Evolutionary conservation across 2,888 invertebrate species (phyloP).

Genomic region (Polymixis lichenea): DNA sequence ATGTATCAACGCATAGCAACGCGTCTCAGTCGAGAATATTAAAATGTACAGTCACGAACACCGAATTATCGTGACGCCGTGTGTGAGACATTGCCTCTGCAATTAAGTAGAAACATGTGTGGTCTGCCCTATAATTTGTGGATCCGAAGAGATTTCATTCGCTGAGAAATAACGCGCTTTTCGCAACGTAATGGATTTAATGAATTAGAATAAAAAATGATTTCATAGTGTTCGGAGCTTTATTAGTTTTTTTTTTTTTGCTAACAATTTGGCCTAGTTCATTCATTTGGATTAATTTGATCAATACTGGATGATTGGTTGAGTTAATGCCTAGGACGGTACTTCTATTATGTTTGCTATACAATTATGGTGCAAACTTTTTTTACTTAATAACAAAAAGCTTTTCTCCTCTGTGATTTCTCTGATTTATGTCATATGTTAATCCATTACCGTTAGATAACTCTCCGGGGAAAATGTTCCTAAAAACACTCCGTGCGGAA

Average conservation of each 20-base stretch:
- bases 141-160: conserved; percentile 55
- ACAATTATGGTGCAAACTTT: not conserved
- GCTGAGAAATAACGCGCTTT: conserved; percentile 49
- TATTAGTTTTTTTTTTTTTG: conserved; percentile 46
- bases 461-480: conserved; percentile 3
- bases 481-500: conserved; percentile 6
- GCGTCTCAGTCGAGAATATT: conserved; percentile 79
- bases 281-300: conserved; percentile 42
- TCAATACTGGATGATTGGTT: conserved; percentile 19
- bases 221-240: conserved; percentile 51
- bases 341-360: not conserved
- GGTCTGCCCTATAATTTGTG: conserved; percentile 67
- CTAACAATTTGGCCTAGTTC: conserved; percentile 23
- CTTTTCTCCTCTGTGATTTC: not conserved
- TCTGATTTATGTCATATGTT: not conserved
- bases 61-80: conserved; percentile 75
- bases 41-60: conserved; percentile 86
- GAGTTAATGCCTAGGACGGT: conserved; percentile 2
- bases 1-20: conserved; percentile 86
- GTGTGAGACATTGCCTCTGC: conserved; percentile 69
- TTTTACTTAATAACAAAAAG: not conserved
- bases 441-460: conserved; percentile 14
- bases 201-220: conserved; percentile 49
- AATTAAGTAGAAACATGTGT: conserved; percentile 70
- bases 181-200: conserved; percentile 64